Evolutionary conservation across 2,888 invertebrate species (phyloP).

Genomic region (Operophtera brumata): DNA sequence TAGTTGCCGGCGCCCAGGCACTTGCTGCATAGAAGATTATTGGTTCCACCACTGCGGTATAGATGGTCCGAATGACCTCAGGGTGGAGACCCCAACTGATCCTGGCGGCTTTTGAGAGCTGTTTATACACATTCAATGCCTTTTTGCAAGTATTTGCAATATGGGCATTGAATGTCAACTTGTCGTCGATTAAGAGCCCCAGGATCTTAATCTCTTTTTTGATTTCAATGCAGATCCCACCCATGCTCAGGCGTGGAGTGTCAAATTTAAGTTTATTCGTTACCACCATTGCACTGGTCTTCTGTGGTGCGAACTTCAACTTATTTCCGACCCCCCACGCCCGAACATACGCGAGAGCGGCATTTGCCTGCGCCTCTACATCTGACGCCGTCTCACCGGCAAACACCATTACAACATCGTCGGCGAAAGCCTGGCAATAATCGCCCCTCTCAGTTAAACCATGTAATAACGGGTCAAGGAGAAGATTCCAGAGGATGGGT

Average conservation of each 20-base stretch:
- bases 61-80: no score
- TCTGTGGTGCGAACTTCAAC: not conserved
- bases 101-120: not conserved
- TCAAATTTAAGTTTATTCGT: not conserved
- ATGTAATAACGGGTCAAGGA: not conserved
- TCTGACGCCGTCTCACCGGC: not conserved
- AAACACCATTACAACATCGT: no score
- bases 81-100: constrained; percentile 14
- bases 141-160: not conserved
- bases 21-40: no score
- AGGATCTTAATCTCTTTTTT: not conserved
- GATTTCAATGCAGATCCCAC: constrained; percentile 5
- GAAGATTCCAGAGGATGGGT: not conserved
- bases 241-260: no score
- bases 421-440: not conserved
- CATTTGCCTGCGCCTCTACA: not conserved
- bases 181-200: constrained; percentile 9
- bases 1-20: no score
- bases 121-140: not conserved
- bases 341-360: not conserved
- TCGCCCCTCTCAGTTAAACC: not conserved
- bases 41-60: no score
- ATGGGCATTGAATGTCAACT: constrained; percentile 8
- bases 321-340: constrained; percentile 5
- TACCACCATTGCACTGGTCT: not conserved